Evolutionary conservation across 2,113 vertebrate species (phyloP).

Genomic region (Nibea coibor): DNA sequence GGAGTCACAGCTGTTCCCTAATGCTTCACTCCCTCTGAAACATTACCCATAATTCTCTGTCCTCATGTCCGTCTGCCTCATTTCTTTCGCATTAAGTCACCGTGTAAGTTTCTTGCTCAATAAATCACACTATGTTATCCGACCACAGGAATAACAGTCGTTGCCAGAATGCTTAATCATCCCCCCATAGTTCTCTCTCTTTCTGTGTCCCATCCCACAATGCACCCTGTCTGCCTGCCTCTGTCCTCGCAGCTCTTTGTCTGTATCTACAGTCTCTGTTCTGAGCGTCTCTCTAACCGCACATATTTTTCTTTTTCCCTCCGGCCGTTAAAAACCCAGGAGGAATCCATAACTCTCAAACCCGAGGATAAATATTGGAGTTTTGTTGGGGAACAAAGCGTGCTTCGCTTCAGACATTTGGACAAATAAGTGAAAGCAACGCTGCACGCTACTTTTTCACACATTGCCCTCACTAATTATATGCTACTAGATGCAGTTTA

Average conservation of each 20-base stretch:
- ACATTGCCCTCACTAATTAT: neutral
- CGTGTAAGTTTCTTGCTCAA: conserved; percentile 29
- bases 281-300: conserved; percentile 28
- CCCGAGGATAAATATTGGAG: conserved; percentile 33
- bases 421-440: neutral
- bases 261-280: conserved; percentile 31
- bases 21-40: conserved; percentile 20
- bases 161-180: conserved; percentile 32
- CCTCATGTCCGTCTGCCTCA: conserved; percentile 38
- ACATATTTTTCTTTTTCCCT: conserved; percentile 35
- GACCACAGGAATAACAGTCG: conserved; percentile 41
- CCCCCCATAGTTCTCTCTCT: conserved; percentile 1
- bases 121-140: conserved; percentile 47
- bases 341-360: conserved; percentile 17
- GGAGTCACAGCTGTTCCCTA: conserved; percentile 26
- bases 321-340: conserved; percentile 6
- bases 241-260: conserved; percentile 34
- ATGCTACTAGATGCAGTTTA: neutral
- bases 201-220: conserved; percentile 31
- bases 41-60: conserved; percentile 52
- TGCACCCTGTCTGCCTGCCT: conserved; percentile 30
- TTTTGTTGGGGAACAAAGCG: neutral
- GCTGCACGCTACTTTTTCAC: neutral
- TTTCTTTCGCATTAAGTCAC: conserved; percentile 67
- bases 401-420: neutral